A percentile compares a stretch with the other conserved stretches of the same genome.
Evolutionary conservation across 1,140 invertebrate species (phyloP).

Genomic region (Drosophila nasuta): DNA sequence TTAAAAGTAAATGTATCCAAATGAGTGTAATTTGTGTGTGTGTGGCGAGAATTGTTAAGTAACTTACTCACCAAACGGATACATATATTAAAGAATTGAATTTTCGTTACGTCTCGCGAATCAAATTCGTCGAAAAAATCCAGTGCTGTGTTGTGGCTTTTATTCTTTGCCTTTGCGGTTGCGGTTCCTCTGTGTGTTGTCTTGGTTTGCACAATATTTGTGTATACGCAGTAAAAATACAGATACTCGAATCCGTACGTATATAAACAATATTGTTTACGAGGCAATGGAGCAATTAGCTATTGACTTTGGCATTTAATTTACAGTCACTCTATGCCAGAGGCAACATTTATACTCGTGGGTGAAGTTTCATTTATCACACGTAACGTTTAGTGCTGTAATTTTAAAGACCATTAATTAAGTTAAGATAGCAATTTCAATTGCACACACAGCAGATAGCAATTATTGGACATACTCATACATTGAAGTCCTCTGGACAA

Average conservation of each 20-base stretch:
- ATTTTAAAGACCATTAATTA: background rate
- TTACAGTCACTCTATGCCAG: slow-evolving; percentile 24
- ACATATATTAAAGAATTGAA: background rate
- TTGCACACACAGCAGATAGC: background rate
- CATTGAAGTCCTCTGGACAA: no score
- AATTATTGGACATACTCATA: background rate
- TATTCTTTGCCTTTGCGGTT: no score
- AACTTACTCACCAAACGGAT: slow-evolving; percentile 20
- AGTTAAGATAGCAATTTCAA: background rate
- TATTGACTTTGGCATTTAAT: slow-evolving; percentile 48
- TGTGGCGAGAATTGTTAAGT: slow-evolving; percentile 1
- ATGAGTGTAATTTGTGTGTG: background rate
- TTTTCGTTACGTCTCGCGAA: slow-evolving; percentile 7
- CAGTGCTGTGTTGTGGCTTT: background rate
- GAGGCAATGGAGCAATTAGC: slow-evolving; percentile 35
- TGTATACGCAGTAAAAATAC: slow-evolving; percentile 9
- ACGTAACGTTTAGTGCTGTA: background rate
- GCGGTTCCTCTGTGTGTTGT: background rate
- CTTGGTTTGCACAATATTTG: slow-evolving; percentile 22
- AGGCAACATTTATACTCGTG: background rate
- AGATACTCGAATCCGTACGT: slow-evolving; percentile 6
- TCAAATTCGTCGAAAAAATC: slow-evolving; percentile 15
- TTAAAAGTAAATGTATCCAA: background rate
- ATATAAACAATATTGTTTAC: slow-evolving; percentile 48
- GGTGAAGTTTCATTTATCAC: slow-evolving; percentile 30